Evolutionary conservation across 2,888 invertebrate species (phyloP).

Genomic region (Acronicta leporina): DNA sequence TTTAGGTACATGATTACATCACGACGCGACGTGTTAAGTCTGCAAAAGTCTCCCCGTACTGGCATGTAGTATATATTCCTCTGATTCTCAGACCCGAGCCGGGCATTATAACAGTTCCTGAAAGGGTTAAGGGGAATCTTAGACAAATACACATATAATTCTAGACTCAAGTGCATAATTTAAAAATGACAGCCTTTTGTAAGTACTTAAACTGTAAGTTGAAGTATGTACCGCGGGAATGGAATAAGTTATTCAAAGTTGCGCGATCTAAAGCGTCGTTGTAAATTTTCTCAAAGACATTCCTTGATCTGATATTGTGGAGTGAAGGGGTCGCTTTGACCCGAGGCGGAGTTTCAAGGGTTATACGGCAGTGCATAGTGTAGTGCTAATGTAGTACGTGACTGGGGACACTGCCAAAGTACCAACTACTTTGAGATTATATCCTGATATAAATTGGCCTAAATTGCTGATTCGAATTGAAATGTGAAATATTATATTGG

Average conservation of each 20-base stretch:
- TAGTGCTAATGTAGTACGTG: constrained; percentile 79
- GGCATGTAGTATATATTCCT: too few relatives aligned
- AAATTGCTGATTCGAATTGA: constrained; percentile 56
- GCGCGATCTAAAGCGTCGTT: constrained; percentile 57
- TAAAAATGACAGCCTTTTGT: constrained; percentile 24
- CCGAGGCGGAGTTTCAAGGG: constrained; percentile 67
- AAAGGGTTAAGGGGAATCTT: too few relatives aligned
- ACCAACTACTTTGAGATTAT: constrained; percentile 56
- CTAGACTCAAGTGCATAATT: constrained; percentile 21
- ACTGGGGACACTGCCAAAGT: constrained; percentile 59
- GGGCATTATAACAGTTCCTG: too few relatives aligned
- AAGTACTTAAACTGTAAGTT: constrained; percentile 31
- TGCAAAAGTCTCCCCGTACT: too few relatives aligned
- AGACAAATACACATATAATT: neutral
- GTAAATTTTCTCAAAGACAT: constrained; percentile 67
- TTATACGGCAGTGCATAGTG: constrained; percentile 64
- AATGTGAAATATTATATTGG: constrained; percentile 50
- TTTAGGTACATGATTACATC: too few relatives aligned
- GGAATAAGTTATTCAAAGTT: constrained; percentile 55
- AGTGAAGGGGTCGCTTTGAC: constrained; percentile 69
- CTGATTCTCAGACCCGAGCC: too few relatives aligned
- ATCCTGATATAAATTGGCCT: constrained; percentile 58
- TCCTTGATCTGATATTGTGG: constrained; percentile 71
- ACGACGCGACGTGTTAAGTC: too few relatives aligned
- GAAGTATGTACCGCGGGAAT: constrained; percentile 33